phyloP scores from a whole-genome alignment of 1,140 invertebrate species.

The Tribolium castaneum region DNA sequence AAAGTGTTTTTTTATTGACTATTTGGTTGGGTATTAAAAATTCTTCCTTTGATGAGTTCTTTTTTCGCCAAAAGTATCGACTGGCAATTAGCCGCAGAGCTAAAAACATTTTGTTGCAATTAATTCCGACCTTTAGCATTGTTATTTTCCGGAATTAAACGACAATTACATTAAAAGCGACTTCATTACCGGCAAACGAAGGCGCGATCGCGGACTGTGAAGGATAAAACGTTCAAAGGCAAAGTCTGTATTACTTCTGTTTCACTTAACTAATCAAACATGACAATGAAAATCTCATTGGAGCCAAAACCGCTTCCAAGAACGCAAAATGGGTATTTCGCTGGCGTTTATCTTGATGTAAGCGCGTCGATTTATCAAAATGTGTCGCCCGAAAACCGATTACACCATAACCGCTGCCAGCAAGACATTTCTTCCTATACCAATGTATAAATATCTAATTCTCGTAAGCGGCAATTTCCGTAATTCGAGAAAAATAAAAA shows the following conservation, averaged over 20 bases:
- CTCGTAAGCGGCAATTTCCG: slow-evolving; percentile 15
- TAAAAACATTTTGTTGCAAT: too few species aligned
- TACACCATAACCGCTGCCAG: too few species aligned
- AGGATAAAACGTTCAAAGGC: not conserved
- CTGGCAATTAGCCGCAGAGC: too few species aligned
- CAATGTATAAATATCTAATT: not conserved
- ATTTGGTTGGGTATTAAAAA: too few species aligned
- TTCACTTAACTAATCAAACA: not conserved
- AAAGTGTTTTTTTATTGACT: too few species aligned
- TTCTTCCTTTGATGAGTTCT: too few species aligned
- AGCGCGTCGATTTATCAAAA: not conserved
- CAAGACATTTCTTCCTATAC: too few species aligned
- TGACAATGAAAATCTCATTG: not conserved
- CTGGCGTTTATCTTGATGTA: not conserved
- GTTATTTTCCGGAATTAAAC: not conserved
- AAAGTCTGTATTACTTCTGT: not conserved
- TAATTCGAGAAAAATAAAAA: slow-evolving; percentile 25
- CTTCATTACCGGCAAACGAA: not conserved
- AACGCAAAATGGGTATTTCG: not conserved
- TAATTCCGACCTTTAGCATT: not conserved
- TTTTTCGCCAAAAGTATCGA: too few species aligned
- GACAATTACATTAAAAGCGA: not conserved
- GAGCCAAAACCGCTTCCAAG: not conserved
- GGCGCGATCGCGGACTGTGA: not conserved
- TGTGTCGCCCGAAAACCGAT: not conserved